phyloP scores from a whole-genome alignment of 2,113 vertebrate genomes.

The Mastomys coucha region DNA sequence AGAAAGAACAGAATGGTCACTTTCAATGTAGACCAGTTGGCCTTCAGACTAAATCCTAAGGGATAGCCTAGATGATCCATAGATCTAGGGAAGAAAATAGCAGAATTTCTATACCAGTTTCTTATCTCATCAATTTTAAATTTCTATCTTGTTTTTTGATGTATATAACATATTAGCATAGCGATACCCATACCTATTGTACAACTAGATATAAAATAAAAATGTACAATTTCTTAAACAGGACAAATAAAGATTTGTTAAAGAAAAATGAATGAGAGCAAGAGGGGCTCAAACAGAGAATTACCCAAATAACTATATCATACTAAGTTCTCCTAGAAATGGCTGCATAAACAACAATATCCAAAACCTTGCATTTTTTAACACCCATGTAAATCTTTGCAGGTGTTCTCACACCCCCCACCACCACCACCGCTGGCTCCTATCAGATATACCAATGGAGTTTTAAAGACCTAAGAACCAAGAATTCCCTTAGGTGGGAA shows the following conservation, averaged over 20 bases:
- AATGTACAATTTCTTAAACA: not conserved
- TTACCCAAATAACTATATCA: not conserved
- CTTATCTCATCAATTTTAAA: not conserved
- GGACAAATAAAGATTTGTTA: not conserved
- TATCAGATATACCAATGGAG: not conserved
- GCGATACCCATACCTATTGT: slow-evolving; percentile 6
- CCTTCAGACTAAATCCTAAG: not conserved
- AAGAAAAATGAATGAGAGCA: not conserved
- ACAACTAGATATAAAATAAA: not conserved
- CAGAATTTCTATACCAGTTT: slow-evolving; percentile 10
- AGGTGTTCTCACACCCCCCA: not conserved
- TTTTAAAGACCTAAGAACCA: not conserved
- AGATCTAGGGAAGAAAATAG: not conserved
- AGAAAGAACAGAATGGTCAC: not conserved
- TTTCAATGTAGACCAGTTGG: not conserved
- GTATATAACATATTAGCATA: not conserved
- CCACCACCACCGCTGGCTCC: not conserved
- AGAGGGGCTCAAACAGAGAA: not conserved
- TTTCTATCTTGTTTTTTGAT: slow-evolving; percentile 29
- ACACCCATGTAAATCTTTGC: not conserved
- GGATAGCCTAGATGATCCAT: not conserved
- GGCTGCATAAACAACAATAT: not conserved
- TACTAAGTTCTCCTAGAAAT: not conserved
- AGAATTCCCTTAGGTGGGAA: not conserved
- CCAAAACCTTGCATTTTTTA: not conserved